Evolutionary conservation across 2,888 invertebrate species (phyloP).

Genomic region (Hyles lineata): DNA sequence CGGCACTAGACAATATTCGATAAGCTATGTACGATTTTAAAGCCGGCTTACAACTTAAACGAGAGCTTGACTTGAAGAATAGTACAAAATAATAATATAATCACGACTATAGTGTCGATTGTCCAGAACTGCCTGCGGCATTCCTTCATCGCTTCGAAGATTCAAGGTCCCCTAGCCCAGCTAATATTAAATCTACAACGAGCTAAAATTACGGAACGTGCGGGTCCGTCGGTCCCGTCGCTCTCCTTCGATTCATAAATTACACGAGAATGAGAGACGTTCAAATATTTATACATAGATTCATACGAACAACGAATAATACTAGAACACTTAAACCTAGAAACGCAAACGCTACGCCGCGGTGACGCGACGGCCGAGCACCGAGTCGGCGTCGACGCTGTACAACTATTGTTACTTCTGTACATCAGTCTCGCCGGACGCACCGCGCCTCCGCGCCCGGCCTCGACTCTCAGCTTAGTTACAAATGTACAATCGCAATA

Average conservation of each 20-base stretch:
- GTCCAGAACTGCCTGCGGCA: slow-evolving; percentile 83
- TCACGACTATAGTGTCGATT: slow-evolving; percentile 85
- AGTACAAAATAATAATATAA: slow-evolving; percentile 78
- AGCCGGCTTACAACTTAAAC: slow-evolving; percentile 82
- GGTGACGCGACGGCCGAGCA: slow-evolving; percentile 75
- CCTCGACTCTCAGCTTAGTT: slow-evolving; percentile 68
- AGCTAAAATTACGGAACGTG: slow-evolving; percentile 79
- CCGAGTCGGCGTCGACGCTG: slow-evolving; percentile 74
- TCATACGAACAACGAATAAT: slow-evolving; percentile 85
- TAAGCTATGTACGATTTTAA: slow-evolving; percentile 80
- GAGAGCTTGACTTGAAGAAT: slow-evolving; percentile 82
- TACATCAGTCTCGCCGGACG: slow-evolving; percentile 79
- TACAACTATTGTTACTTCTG: slow-evolving; percentile 79
- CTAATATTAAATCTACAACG: slow-evolving; percentile 83
- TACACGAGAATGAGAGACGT: slow-evolving; percentile 84
- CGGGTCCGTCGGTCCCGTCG: slow-evolving; percentile 64
- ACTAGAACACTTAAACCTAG: slow-evolving; percentile 83
- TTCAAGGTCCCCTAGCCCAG: slow-evolving; percentile 85
- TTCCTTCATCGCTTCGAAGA: slow-evolving; percentile 75
- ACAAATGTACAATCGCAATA: slow-evolving; percentile 83
- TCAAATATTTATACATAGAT: slow-evolving; percentile 85
- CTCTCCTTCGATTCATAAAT: slow-evolving; percentile 81
- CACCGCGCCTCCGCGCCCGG: slow-evolving; percentile 46
- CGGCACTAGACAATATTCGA: slow-evolving; percentile 81
- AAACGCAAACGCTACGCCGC: slow-evolving; percentile 72